Percentiles rank a stretch among this genome's conserved stretches.
phyloP scores from a whole-genome alignment of 35 echinoderm and acorn worm species.

The Lytechinus pictus region DNA sequence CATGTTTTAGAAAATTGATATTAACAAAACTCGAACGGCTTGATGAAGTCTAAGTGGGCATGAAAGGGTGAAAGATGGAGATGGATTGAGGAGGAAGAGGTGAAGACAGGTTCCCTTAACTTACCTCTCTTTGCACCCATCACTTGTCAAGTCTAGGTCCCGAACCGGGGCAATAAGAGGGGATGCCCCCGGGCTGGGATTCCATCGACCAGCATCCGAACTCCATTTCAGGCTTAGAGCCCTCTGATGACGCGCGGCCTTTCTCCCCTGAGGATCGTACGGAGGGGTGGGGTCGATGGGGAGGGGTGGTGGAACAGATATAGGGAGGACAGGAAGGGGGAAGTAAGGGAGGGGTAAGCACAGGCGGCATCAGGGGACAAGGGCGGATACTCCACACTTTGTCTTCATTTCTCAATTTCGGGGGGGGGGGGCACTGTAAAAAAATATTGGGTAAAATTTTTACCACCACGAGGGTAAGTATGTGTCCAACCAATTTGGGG shows the following conservation, averaged over 20 bases:
- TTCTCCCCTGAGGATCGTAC: neutral
- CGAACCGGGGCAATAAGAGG: constrained; percentile 25
- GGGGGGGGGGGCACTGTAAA: no score
- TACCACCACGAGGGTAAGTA: no score
- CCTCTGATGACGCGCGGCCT: constrained; percentile 19
- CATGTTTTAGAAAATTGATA: neutral
- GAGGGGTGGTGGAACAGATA: neutral
- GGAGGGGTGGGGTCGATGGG: neutral
- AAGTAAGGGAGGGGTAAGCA: no score
- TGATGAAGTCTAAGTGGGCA: neutral
- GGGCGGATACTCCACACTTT: no score
- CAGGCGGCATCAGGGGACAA: no score
- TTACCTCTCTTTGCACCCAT: constrained; percentile 44
- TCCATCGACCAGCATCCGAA: constrained; percentile 34
- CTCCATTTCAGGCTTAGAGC: constrained; percentile 40
- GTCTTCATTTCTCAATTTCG: no score
- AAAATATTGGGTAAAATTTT: no score
- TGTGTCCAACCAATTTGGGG: no score
- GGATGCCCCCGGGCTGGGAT: constrained; percentile 40
- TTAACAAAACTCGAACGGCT: neutral
- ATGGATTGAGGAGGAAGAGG: constrained; percentile 46
- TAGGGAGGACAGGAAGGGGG: neutral
- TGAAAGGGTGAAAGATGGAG: constrained; percentile 28
- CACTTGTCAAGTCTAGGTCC: constrained; percentile 55
- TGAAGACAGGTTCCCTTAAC: constrained; percentile 41